These are phyloP conservation scores for Pollenia angustigena DNA, from an alignment of 2,888 invertebrate species.

Conservation along the genomic window DNA sequence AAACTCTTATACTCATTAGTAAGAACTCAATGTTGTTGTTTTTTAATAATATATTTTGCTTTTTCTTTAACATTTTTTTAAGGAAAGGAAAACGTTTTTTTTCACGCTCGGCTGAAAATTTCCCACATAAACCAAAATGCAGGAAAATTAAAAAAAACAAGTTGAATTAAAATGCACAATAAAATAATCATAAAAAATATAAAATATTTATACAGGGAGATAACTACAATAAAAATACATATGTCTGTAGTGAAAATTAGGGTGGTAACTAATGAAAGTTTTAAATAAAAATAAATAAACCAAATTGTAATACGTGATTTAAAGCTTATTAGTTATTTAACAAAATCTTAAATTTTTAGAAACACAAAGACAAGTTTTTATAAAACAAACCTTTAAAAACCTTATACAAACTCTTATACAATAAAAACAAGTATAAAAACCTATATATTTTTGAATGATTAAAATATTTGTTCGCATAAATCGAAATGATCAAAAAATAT, in stretches of 20 bases:
- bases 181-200: conserved; percentile 42
- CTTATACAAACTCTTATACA: no score
- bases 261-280: background rate
- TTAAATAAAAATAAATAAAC: no score
- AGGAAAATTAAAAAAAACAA: conserved; percentile 25
- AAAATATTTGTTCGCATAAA: no score
- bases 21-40: conserved; percentile 14
- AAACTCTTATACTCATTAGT: background rate
- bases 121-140: conserved; percentile 61
- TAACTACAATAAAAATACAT: conserved; percentile 14
- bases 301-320: no score
- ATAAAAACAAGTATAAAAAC: no score
- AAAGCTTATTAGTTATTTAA: no score
- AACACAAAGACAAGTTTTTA: no score
- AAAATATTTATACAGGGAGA: conserved; percentile 9
- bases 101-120: conserved; percentile 61
- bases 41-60: conserved; percentile 12
- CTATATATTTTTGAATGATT: no score
- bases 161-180: conserved; percentile 31
- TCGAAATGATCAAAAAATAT: no score
- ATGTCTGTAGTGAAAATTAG: conserved; percentile 2
- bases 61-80: conserved; percentile 10
- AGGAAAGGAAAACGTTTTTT: conserved; percentile 32
- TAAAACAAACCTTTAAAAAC: no score
- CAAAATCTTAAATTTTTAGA: no score